Evolutionary conservation across 2,888 invertebrate genomes (phyloP), one percentile per base, ranked within the genome.

Genomic region (Ceratothoa steindachneri): DNA sequence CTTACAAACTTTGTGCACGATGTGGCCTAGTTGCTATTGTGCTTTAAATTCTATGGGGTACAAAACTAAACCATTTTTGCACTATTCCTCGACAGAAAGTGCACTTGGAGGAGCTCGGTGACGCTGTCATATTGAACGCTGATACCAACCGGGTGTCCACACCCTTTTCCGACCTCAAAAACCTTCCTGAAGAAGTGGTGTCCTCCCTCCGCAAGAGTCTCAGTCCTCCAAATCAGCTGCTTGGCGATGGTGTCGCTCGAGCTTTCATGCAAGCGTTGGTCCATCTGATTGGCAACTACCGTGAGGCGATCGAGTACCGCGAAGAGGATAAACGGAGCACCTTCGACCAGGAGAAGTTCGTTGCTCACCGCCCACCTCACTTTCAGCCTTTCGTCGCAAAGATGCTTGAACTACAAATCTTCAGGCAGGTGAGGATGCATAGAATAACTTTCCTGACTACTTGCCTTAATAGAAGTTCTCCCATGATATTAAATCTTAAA

Each of bases 321-420:
- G 72, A 76, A 27, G 69, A 79, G 29, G 90, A 89, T 3, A 88
- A 90, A 81, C 87, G 88, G 81, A 93, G 94, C 73, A 93, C 92
- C 7, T 97, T 96, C 83, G 91, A 92, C 84, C 88, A 89, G 69
- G 93, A 95, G 80, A 90, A 90, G 81, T 97, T 97, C 84, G 91
- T 90, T 83, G 92, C 93, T 41, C 55, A 60, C 19, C 89, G 96
- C 76, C 93, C 94, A 2, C 84, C 88, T 80, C 89, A 90, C 70
- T 90, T 96, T 88, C 93, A 95, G 84, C 91, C 93, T 5, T 97
- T 96, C 85, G 88, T 97, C 29, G 88, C 90, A 81, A 91, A 94
- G 86, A 93, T 97, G 90, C 87, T 96, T 81, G 90, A 95, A 81
- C 87, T 96, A 70, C 97, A 97, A 87, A 95, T 96, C 84, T 97